phyloP scores from a whole-genome alignment of 2,113 vertebrate species.

The Tor tambroides region DNA sequence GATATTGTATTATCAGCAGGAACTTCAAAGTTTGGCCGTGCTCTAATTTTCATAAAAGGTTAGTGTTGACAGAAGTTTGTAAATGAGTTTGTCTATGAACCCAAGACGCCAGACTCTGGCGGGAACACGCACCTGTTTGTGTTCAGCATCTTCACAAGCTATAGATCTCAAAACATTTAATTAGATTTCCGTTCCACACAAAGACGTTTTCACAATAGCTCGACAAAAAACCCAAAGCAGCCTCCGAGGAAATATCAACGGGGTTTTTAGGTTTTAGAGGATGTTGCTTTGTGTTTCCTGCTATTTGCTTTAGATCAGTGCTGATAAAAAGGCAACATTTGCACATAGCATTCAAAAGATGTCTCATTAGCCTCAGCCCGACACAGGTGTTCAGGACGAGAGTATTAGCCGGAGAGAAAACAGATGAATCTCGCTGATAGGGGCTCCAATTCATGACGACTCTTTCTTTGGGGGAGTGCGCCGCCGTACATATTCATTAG shows the following conservation, averaged over 20 bases:
- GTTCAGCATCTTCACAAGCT: not conserved
- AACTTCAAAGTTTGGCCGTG: conserved; percentile 38
- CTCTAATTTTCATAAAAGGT: conserved; percentile 49
- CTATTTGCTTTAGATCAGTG: conserved; percentile 6
- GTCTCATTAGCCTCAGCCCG: conserved; percentile 27
- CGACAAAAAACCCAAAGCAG: not conserved
- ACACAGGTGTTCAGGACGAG: conserved; percentile 13
- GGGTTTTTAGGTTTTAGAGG: not conserved
- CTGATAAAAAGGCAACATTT: conserved; percentile 29
- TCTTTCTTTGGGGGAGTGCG: not conserved
- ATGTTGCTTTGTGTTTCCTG: not conserved
- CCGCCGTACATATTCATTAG: conserved; percentile 5
- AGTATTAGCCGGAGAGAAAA: conserved; percentile 9
- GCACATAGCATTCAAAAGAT: not conserved
- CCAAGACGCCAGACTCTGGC: not conserved
- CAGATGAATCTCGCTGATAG: not conserved
- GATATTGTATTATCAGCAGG: conserved; percentile 35
- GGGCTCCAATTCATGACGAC: not conserved
- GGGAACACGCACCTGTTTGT: not conserved
- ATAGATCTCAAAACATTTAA: conserved; percentile 10
- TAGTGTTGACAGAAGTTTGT: conserved; percentile 38
- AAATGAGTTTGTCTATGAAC: conserved; percentile 29
- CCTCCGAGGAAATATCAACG: conserved; percentile 17
- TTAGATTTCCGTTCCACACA: conserved; percentile 16
- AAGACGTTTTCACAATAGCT: not conserved